Evolutionary conservation across 1,140 invertebrate species (phyloP).

Genomic region (Nasonia giraulti): DNA sequence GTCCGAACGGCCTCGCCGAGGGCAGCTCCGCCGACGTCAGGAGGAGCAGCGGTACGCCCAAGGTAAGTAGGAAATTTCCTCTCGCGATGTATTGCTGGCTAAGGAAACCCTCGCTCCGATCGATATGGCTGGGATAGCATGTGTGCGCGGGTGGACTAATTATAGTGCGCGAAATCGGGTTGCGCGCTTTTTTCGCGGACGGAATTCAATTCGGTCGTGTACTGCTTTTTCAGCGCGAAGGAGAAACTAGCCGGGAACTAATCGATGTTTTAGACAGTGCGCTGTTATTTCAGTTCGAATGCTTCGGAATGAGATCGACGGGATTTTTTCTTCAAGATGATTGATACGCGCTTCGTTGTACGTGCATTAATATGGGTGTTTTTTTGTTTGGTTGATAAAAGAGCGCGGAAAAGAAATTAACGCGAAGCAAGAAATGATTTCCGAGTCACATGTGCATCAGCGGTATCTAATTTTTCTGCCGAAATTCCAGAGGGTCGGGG

Average conservation of each 20-base stretch:
- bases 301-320: too few relatives aligned
- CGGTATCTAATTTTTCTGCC: neutral
- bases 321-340: neutral
- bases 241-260: neutral
- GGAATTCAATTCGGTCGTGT: neutral
- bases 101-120: neutral
- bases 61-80: conserved; percentile 59
- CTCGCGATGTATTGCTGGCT: neutral
- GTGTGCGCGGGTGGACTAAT: neutral
- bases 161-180: neutral
- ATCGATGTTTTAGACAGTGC: too few relatives aligned
- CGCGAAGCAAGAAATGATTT: neutral
- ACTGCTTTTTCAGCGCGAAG: neutral
- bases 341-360: neutral
- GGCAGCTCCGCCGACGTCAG: conserved; percentile 57
- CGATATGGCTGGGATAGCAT: neutral
- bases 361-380: too few relatives aligned
- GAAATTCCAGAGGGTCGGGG: conserved; percentile 69
- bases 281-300: neutral
- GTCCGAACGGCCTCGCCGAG: neutral
- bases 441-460: too few relatives aligned
- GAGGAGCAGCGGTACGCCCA: conserved; percentile 66
- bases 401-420: too few relatives aligned
- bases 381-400: too few relatives aligned
- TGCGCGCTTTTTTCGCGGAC: neutral